phyloP scores from a whole-genome alignment of 2,113 vertebrate genomes.

The Saguinus imperator region DNA sequence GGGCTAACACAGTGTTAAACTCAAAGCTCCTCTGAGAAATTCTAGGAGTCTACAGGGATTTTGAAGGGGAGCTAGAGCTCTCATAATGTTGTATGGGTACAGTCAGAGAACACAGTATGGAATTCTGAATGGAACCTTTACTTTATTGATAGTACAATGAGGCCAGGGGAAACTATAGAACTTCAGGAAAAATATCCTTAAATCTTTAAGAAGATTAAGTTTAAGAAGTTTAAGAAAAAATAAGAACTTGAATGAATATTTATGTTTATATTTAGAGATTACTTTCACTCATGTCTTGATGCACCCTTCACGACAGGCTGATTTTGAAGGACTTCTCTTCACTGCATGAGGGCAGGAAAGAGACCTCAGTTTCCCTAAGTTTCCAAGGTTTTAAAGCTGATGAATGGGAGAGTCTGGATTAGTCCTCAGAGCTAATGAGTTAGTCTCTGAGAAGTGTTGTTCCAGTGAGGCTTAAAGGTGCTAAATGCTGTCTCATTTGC shows the following conservation, averaged over 20 bases:
- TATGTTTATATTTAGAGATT: background rate
- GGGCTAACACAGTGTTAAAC: background rate
- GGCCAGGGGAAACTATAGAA: background rate
- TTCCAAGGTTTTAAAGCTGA: background rate
- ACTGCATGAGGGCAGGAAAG: background rate
- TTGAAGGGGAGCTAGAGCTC: background rate
- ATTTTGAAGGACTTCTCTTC: background rate
- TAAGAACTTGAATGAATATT: background rate
- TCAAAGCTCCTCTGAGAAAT: background rate
- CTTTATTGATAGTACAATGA: background rate
- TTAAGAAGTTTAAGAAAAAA: background rate
- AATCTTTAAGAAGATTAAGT: background rate
- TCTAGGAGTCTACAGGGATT: background rate
- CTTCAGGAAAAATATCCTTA: background rate
- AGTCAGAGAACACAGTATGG: background rate
- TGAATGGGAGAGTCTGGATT: background rate
- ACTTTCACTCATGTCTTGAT: background rate
- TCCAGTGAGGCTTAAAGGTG: background rate
- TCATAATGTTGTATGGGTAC: background rate
- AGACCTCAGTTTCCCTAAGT: background rate
- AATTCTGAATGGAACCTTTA: background rate
- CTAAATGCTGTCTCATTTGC: background rate
- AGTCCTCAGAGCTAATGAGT: background rate
- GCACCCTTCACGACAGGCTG: background rate
- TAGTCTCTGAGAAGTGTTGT: background rate